Conservation (phyloP, 2,888 invertebrate species). For the Eristalis tenax region DNA sequence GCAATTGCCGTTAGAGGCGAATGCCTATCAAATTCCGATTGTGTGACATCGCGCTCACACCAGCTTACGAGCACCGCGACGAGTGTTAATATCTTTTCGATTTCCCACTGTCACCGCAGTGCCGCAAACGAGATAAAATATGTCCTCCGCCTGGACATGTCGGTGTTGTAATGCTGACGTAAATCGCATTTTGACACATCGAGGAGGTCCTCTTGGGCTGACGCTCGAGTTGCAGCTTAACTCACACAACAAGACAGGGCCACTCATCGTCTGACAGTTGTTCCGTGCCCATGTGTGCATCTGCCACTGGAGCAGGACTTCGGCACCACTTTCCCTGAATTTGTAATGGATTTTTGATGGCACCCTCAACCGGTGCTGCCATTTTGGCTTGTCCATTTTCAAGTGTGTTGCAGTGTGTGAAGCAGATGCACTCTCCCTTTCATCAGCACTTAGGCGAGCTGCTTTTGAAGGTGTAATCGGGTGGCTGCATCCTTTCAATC, state of each 20-base stretch:
- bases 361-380: background rate
- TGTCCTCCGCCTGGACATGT: background rate
- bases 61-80: background rate
- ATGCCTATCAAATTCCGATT: background rate
- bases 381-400: background rate
- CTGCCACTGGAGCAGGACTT: background rate
- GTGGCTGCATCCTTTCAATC: background rate
- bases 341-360: slow-evolving; percentile 15
- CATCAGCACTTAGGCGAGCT: background rate
- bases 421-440: background rate
- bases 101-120: background rate
- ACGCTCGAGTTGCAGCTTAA: background rate
- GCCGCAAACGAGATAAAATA: background rate
- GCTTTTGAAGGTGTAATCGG: background rate
- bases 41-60: background rate
- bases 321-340: background rate
- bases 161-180: background rate
- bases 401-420: background rate
- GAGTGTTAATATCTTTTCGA: background rate
- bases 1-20: background rate
- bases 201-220: background rate
- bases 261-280: background rate
- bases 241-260: background rate
- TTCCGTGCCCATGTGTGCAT: background rate
- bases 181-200: background rate